A percentile compares a stretch with the other conserved stretches of the same genome.
Conservation (phyloP, 2,113 vertebrate species). For the Myotis lucifugus region DNA sequence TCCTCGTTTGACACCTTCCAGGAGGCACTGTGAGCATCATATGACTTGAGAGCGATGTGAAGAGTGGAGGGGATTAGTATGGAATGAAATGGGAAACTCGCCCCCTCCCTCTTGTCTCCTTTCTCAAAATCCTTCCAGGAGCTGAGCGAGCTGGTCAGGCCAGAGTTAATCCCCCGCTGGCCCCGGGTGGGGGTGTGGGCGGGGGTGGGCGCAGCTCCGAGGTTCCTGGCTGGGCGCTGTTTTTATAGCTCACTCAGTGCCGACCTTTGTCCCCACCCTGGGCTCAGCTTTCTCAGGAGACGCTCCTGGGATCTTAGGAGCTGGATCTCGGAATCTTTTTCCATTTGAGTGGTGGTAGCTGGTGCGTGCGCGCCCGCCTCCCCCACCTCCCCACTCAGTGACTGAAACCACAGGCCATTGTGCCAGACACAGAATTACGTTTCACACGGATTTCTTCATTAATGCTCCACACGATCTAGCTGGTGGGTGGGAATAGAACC, state of each 20-base stretch:
- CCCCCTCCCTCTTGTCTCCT: not conserved
- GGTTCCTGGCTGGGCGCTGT: not conserved
- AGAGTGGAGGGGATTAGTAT: not conserved
- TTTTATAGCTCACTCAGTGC: conserved; percentile 66
- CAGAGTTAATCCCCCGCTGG: not conserved
- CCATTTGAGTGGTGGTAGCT: not conserved
- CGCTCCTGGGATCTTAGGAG: conserved; percentile 10
- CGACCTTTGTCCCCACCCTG: conserved; percentile 61
- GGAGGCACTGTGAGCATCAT: not conserved
- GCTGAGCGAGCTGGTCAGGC: not conserved
- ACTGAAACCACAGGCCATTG: not conserved
- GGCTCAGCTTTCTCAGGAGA: conserved; percentile 55
- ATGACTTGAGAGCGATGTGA: not conserved
- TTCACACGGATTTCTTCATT: not conserved
- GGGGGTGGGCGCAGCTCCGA: rapidly evolving
- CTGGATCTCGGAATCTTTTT: not conserved
- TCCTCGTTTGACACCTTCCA: not conserved
- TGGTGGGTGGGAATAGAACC: not conserved
- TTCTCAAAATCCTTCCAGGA: not conserved
- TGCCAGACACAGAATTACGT: not conserved
- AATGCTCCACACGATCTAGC: not conserved
- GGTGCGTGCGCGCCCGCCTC: not conserved
- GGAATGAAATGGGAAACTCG: not conserved
- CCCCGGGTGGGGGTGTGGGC: not conserved
- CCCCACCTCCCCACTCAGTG: not conserved